Base-by-base conservation (phyloP, 2,113 vertebrate genomes). In the Blennius ocellaris region DNA sequence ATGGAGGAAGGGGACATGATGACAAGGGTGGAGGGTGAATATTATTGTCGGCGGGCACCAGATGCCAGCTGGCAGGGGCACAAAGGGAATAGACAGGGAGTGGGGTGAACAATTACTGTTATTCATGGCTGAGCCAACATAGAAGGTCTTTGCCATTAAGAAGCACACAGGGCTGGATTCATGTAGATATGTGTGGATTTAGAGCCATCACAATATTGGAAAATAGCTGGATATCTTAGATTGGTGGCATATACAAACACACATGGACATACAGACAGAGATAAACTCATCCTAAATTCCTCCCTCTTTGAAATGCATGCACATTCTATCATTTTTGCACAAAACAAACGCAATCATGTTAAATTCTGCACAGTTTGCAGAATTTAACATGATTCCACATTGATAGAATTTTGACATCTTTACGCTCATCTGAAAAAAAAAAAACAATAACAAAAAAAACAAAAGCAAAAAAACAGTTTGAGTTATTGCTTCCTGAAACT, bases 81-180 rank as follows among this genome's bases (percentile, higher is more conserved):
- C 95, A 96, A 95, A 96, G 95, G 93, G 90, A 85, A 83, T 52
- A 82, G 80, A 78, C 54, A 38, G 75, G 90, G 90, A 92, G 92
- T 90, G 92, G 94, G 93, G 88, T 91, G 94, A 96, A 98, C 96
- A 97, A 97, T 97, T 95, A 94, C 94, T 93, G 95, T 96, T 95
- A 97, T 97, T 98, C 97, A 97, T 95, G 92, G 94, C 92, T 94
- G 78, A 87, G 94, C 93, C 92, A 95, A 95, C 83, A 63, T 76
- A 76, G 85, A 84, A 84, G 76, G 70, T 71, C 78, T 89, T 87
- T 89, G 93, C 93, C 93, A 94, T 94, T 49, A 93, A 83, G 93
- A 94, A 93, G 69, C 90, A 94, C 90, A 94, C 93, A 94, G 92
- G 79, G 87, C 79, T 73, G 89, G 92, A 94, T 95, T 94, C 93